These are phyloP conservation scores for Thelaira solivaga DNA, from an alignment of 2,888 invertebrate species.

Conservation along the genomic window DNA sequence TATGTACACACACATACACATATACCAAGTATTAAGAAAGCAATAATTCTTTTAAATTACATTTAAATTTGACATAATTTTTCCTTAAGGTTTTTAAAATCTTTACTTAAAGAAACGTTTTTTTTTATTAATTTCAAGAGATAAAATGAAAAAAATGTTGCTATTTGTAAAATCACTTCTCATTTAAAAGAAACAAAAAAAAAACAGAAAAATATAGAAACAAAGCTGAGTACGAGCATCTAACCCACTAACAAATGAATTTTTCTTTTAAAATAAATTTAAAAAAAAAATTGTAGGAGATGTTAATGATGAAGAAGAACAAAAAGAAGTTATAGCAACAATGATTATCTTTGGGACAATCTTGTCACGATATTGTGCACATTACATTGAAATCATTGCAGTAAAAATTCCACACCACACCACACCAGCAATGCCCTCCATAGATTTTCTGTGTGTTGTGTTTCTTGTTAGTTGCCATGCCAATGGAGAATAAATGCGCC, in stretches of 20 bases:
- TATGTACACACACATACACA: background rate
- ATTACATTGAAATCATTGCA: slow-evolving; percentile 61
- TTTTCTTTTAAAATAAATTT: slow-evolving; percentile 4
- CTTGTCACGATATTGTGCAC: slow-evolving; percentile 75
- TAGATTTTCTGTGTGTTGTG: background rate
- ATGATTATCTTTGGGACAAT: slow-evolving; percentile 73
- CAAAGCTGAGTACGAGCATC: slow-evolving; percentile 18
- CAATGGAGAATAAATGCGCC: slow-evolving; percentile 10
- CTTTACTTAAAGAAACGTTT: slow-evolving; percentile 5
- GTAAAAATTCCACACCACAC: slow-evolving; percentile 52
- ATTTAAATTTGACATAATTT: slow-evolving; percentile 47
- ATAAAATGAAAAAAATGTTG: background rate
- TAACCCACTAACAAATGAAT: background rate
- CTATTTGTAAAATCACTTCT: slow-evolving; percentile 46
- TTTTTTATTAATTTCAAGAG: slow-evolving; percentile 2
- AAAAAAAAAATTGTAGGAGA: slow-evolving; percentile 8
- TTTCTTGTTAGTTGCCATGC: background rate
- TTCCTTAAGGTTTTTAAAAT: slow-evolving; percentile 18
- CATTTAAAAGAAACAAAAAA: slow-evolving; percentile 3
- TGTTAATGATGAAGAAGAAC: slow-evolving; percentile 20
- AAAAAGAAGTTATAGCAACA: slow-evolving; percentile 45
- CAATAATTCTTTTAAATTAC: slow-evolving; percentile 41
- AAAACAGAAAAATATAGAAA: slow-evolving; percentile 26
- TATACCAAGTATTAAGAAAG: background rate
- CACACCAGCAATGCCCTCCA: slow-evolving; percentile 10